phyloP scores from a whole-genome alignment of 2,113 vertebrate species.

The Buteo buteo region DNA sequence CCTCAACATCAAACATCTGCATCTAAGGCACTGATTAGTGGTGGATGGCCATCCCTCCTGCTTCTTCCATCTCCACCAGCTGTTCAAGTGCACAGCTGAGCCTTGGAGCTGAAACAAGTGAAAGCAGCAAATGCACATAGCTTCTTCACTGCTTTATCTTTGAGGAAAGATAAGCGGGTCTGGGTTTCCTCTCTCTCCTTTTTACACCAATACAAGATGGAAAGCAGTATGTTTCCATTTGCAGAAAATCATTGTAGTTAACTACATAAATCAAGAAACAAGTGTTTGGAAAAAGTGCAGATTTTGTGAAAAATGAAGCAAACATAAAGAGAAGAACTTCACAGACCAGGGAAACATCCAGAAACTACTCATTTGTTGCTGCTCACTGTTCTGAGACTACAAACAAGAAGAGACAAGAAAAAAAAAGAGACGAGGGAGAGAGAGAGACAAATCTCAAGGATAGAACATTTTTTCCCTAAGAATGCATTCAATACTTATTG shows the following conservation, averaged over 20 bases:
- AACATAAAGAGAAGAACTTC: background rate
- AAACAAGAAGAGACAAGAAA: background rate
- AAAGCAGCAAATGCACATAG: background rate
- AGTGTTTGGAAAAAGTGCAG: background rate
- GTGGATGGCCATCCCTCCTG: background rate
- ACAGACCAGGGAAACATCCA: background rate
- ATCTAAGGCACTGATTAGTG: background rate
- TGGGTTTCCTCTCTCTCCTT: background rate
- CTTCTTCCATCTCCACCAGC: background rate
- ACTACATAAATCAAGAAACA: background rate
- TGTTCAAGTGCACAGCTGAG: background rate
- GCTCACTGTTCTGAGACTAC: background rate
- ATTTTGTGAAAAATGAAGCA: background rate
- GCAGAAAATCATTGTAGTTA: background rate
- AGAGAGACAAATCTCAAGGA: background rate
- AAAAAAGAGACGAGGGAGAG: background rate
- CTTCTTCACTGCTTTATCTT: background rate
- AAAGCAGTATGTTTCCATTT: background rate
- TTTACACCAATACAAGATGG: background rate
- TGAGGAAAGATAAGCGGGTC: background rate
- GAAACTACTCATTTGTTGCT: background rate
- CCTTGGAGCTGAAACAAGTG: background rate
- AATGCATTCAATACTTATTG: background rate
- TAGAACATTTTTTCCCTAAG: background rate
- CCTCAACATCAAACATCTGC: background rate